Percentiles rank a stretch among this genome's conserved stretches.
These are phyloP conservation scores for Hyles vespertilio DNA, from an alignment of 1,140 invertebrate genomes.

Conservation along the genomic window DNA sequence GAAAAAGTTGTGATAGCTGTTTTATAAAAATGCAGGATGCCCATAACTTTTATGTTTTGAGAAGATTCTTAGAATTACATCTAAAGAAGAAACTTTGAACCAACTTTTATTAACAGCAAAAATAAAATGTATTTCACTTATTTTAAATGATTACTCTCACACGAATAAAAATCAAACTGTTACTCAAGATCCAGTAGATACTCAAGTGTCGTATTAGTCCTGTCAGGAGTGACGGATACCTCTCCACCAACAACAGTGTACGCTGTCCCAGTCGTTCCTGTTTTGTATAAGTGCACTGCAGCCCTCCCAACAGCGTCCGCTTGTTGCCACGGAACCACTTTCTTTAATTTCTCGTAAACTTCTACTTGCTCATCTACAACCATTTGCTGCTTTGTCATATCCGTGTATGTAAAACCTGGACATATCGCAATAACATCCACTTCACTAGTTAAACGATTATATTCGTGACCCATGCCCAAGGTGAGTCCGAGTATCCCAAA, in stretches of 20 bases:
- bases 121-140: too few relatives aligned
- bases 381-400: not conserved
- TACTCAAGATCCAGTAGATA: too few relatives aligned
- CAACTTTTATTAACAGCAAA: too few relatives aligned
- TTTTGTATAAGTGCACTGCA: not conserved
- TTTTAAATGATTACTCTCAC: too few relatives aligned
- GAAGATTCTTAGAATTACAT: too few relatives aligned
- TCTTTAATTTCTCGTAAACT: not conserved
- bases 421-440: not conserved
- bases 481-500: not conserved
- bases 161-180: too few relatives aligned
- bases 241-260: not conserved
- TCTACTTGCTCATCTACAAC: not conserved
- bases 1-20: too few relatives aligned
- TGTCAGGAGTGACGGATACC: not conserved
- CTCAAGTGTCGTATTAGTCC: not conserved
- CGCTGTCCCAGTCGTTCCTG: not conserved
- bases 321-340: not conserved
- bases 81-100: too few relatives aligned
- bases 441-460: not conserved
- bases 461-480: conserved; percentile 1
- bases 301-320: not conserved
- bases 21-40: too few relatives aligned
- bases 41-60: too few relatives aligned
- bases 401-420: not conserved